Conservation (phyloP, 2,113 vertebrate genomes). For the Nothoprocta pentlandii region DNA sequence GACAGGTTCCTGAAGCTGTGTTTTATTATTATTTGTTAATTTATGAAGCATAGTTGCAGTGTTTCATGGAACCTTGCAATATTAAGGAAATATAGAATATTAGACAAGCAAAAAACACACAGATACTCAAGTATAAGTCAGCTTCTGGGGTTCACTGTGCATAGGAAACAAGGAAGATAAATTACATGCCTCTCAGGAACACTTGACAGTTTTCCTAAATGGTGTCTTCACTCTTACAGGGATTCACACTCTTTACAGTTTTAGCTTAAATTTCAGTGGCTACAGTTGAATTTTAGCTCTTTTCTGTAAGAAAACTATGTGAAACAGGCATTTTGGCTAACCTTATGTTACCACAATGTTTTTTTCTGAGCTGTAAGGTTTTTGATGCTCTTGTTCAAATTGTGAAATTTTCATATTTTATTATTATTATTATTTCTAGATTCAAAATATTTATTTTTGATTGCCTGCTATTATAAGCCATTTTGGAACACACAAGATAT, state of each 20-base stretch:
- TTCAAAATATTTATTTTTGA: background rate
- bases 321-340: background rate
- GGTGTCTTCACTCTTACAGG: background rate
- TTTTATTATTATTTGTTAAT: slow-evolving; percentile 73
- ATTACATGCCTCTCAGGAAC: background rate
- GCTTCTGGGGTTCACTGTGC: background rate
- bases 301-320: background rate
- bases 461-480: background rate
- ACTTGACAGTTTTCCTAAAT: slow-evolving; percentile 27
- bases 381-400: background rate
- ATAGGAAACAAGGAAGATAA: background rate
- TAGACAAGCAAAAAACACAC: slow-evolving; percentile 7
- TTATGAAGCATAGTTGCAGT: slow-evolving; percentile 54
- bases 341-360: background rate
- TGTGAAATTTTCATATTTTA: background rate
- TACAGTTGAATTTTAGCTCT: background rate
- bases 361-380: background rate
- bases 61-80: background rate
- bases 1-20: slow-evolving; percentile 62
- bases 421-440: background rate
- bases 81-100: slow-evolving; percentile 33
- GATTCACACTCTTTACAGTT: background rate
- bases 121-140: slow-evolving; percentile 4
- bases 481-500: background rate
- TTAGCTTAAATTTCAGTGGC: background rate